phyloP scores from a whole-genome alignment of 2,888 invertebrate genomes.

The Proisotoma minuta region DNA sequence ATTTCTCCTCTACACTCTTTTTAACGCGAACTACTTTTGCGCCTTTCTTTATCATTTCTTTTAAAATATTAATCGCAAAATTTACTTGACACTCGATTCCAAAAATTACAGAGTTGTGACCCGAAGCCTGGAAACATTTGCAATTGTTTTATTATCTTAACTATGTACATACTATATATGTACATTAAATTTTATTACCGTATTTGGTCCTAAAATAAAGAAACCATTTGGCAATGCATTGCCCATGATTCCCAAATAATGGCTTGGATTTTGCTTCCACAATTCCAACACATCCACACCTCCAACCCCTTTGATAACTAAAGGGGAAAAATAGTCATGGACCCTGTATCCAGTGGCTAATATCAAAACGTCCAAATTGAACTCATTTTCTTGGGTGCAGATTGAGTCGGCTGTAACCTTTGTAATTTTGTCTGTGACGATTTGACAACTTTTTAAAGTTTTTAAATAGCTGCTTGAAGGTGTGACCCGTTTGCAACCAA shows the following conservation, averaged over 20 bases:
- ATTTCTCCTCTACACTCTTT: no score
- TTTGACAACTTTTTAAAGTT: not conserved
- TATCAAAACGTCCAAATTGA: constrained; percentile 15
- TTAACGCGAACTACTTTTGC: no score
- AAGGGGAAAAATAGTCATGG: constrained; percentile 17
- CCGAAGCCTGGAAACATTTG: constrained; percentile 5
- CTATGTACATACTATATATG: not conserved
- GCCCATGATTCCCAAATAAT: constrained; percentile 14
- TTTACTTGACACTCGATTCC: constrained; percentile 18
- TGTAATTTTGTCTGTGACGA: constrained; percentile 3
- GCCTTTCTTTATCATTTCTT: constrained; percentile 11
- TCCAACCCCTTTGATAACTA: constrained; percentile 11
- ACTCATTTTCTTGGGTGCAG: constrained; percentile 1
- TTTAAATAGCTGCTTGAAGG: constrained; percentile 9
- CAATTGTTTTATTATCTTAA: not conserved
- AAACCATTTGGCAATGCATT: constrained; percentile 8
- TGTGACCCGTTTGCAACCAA: constrained; percentile 19
- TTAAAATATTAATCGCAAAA: not conserved
- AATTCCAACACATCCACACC: constrained; percentile 1
- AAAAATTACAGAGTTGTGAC: constrained; percentile 7
- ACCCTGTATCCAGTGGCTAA: constrained; percentile 19
- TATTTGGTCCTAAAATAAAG: constrained; percentile 13
- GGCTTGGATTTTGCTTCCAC: constrained; percentile 6
- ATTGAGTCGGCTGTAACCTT: constrained; percentile 1
- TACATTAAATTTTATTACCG: not conserved